These are phyloP conservation scores for Plodia interpunctella DNA, from an alignment of 1,140 invertebrate genomes.

Conservation along the genomic window DNA sequence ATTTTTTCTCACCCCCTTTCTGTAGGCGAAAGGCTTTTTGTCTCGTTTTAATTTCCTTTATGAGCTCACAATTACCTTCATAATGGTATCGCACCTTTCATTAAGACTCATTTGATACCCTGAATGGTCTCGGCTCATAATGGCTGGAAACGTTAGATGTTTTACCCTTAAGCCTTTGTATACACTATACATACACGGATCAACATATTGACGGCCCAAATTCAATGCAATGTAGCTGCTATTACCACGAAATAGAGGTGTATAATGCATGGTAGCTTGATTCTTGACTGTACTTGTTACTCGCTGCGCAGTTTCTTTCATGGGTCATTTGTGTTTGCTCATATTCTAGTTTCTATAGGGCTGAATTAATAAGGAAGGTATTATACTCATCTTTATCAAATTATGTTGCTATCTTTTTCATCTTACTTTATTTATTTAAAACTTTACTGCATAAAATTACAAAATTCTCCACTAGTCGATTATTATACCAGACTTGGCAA, in stretches of 20 bases:
- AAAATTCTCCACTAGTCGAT: too few relatives aligned
- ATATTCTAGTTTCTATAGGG: constrained; percentile 36
- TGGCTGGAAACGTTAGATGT: constrained; percentile 58
- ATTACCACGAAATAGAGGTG: neutral
- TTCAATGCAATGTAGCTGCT: neutral
- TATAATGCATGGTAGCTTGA: neutral
- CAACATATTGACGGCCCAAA: neutral
- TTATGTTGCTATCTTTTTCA: too few relatives aligned
- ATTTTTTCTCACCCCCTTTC: constrained; percentile 32
- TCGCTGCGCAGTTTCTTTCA: constrained; percentile 43
- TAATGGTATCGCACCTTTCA: constrained; percentile 69
- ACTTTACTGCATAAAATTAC: too few relatives aligned
- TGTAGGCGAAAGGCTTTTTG: constrained; percentile 39
- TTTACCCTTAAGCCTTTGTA: constrained; percentile 59
- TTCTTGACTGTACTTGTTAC: neutral
- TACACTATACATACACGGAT: constrained; percentile 37
- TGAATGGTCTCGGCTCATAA: constrained; percentile 63
- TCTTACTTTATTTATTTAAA: too few relatives aligned
- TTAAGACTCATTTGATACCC: constrained; percentile 65
- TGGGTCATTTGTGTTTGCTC: constrained; percentile 46
- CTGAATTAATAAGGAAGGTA: constrained; percentile 44
- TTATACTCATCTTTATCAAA: too few relatives aligned
- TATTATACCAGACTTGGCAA: too few relatives aligned
- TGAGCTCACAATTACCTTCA: constrained; percentile 65
- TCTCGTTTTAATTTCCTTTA: constrained; percentile 68